Base-by-base conservation (phyloP, 2,113 vertebrate genomes). In the Lophura nycthemera region DNA sequence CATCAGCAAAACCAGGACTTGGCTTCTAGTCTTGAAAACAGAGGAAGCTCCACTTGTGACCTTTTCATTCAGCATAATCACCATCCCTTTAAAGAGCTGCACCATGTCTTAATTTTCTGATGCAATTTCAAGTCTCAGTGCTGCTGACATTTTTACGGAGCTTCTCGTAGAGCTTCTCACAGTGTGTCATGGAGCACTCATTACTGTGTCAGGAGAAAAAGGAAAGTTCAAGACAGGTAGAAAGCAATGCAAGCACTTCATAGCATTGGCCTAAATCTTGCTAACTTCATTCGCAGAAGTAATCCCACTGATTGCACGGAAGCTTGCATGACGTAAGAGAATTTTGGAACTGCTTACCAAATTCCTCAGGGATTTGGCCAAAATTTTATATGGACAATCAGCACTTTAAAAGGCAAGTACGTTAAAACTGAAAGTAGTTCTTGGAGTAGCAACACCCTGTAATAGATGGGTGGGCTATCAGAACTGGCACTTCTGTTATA, bases 171-270 rank as follows among this genome's bases (percentile, higher is more conserved):
- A 27, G 36, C 24, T 84, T 84, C 38, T 67, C 17, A 45, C 24
- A 6, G 30, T 38, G 18, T 6, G 0, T 36, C 69, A 30, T 3
- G 64, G 69, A 57, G 30, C 4, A 5, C 8, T 71, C 1, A 0
- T 43, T 30, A 38, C 25, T 47, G 4, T 20, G 10, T 77, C 77
- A 78, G 15, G 12, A 71, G 38, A 10, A 72, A 15, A 81, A 38
- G 5, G 2, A 47, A 30, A 4, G 3, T 83, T 87, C 73, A 32
- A 24, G 59, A 10, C 7, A 73, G 7, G 47, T 63, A 59, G 56
- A 63, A 54, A 6, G 60, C 12, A 21, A 52, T 45, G 10, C 52
- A 88, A 32, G 15, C 4, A 36, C 72, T 43, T 77, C 75, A 57
- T 13, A 66, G 11, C 14, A 42, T 20, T 75, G 47, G 40, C 17